These are phyloP conservation scores for Takifugu rubripes DNA, from an alignment of 2,797 vertebrate genomes.

Conservation along the genomic window DNA sequence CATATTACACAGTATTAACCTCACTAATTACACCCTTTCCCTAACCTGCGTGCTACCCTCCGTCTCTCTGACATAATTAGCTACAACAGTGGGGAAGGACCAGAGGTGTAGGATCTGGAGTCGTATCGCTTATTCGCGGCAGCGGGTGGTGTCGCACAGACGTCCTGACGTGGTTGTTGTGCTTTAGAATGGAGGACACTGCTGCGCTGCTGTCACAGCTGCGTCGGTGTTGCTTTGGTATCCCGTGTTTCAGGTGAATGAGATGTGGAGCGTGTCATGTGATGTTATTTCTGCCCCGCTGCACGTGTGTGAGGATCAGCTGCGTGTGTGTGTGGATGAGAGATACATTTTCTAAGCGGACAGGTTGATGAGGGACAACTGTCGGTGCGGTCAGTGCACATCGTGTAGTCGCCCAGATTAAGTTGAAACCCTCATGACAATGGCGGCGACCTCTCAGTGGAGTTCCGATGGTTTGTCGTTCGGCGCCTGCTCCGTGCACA, in stretches of 20 bases:
- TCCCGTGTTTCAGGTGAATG: constrained; percentile 44
- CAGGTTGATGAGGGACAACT: constrained; percentile 11
- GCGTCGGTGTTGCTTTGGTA: constrained; percentile 23
- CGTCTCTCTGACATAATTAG: constrained; percentile 1
- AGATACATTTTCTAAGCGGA: constrained; percentile 1
- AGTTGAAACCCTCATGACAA: too few species aligned
- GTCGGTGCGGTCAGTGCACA: constrained; percentile 11
- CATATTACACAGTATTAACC: too few species aligned
- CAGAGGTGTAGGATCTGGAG: neutral
- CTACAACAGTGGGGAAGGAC: neutral
- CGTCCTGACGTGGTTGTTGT: neutral
- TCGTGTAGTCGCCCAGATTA: constrained; percentile 4
- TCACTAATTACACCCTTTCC: too few species aligned
- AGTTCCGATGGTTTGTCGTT: too few species aligned
- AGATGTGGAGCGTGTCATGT: constrained; percentile 57
- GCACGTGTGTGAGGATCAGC: constrained; percentile 26
- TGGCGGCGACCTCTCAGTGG: too few species aligned
- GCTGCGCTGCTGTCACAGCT: constrained; percentile 35
- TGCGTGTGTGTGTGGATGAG: constrained; percentile 15
- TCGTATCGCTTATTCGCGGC: neutral
- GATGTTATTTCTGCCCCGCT: constrained; percentile 13
- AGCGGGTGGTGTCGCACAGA: neutral
- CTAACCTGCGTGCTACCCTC: too few species aligned
- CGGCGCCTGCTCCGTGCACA: constrained; percentile 1
- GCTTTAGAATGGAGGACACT: neutral